These are phyloP conservation scores for Lathronympha strigana DNA, from an alignment of 2,888 invertebrate species.

Conservation along the genomic window DNA sequence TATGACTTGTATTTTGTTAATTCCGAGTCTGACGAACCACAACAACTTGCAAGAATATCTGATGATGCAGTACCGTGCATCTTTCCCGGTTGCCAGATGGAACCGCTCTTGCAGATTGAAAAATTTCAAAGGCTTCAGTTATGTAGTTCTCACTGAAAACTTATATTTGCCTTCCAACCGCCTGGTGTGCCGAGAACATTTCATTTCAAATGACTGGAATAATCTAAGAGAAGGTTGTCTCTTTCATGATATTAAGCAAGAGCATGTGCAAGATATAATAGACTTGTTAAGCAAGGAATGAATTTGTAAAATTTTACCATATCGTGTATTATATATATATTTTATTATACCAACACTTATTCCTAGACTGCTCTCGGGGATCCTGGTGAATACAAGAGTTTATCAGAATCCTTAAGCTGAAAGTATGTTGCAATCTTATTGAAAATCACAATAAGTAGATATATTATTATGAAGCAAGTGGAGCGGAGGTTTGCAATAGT, in stretches of 20 bases:
- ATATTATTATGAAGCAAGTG: not conserved
- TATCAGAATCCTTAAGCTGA: too few species aligned
- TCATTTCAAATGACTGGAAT: slow-evolving; percentile 7
- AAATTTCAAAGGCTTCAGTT: slow-evolving; percentile 26
- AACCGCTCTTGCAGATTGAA: slow-evolving; percentile 19
- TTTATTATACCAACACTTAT: not conserved
- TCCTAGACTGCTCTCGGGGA: not conserved
- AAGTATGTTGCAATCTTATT: not conserved
- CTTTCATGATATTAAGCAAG: not conserved
- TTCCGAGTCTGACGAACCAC: not conserved
- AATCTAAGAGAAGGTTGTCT: slow-evolving; percentile 1
- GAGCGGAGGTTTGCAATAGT: not conserved
- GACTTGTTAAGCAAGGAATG: slow-evolving; percentile 9
- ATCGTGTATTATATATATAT: not conserved
- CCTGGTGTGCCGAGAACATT: slow-evolving; percentile 21
- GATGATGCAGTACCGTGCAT: slow-evolving; percentile 16
- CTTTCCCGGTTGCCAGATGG: slow-evolving; percentile 8
- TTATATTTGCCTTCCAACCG: slow-evolving; percentile 22
- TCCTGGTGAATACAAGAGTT: not conserved
- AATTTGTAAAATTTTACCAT: slow-evolving; percentile 2
- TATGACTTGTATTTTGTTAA: too few species aligned
- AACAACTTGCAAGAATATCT: slow-evolving; percentile 18
- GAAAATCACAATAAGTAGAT: not conserved
- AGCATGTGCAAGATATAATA: slow-evolving; percentile 3
- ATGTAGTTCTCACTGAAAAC: slow-evolving; percentile 19